Conservation (phyloP, 2,113 vertebrate genomes). For the Aramus guarauna region DNA sequence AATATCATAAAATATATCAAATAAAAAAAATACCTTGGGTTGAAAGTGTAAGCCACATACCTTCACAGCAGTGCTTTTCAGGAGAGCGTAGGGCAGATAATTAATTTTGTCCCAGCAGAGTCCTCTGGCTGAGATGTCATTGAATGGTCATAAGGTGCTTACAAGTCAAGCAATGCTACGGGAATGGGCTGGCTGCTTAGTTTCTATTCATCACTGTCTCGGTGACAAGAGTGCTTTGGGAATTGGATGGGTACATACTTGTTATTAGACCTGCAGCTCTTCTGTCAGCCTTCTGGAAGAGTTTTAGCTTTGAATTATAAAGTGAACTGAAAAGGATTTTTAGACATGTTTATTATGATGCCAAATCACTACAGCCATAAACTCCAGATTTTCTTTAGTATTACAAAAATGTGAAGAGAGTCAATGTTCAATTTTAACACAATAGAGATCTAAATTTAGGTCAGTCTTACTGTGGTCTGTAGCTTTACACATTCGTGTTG, state of each 20-base stretch:
- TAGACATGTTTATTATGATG: background rate
- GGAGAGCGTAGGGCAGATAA: background rate
- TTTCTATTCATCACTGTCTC: background rate
- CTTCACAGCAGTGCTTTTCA: background rate
- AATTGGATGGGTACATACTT: background rate
- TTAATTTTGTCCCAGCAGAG: conserved; percentile 7
- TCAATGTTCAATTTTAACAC: background rate
- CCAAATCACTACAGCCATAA: background rate
- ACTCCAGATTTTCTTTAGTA: background rate
- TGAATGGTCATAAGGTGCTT: background rate
- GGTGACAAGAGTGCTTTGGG: background rate
- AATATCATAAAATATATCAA: background rate
- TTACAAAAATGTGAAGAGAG: background rate
- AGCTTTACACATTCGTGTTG: background rate
- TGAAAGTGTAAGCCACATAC: background rate
- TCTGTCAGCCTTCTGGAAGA: background rate
- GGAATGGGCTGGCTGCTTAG: background rate
- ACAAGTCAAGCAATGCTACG: background rate
- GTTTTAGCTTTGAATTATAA: background rate
- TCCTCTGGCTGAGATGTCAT: background rate
- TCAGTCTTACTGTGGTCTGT: background rate
- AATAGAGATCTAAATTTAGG: background rate
- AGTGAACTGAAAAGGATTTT: background rate
- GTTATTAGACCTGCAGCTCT: background rate
- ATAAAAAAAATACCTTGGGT: background rate